These are phyloP conservation scores for Aproaerema taeniolella DNA, from an alignment of 2,888 invertebrate species.

Conservation along the genomic window DNA sequence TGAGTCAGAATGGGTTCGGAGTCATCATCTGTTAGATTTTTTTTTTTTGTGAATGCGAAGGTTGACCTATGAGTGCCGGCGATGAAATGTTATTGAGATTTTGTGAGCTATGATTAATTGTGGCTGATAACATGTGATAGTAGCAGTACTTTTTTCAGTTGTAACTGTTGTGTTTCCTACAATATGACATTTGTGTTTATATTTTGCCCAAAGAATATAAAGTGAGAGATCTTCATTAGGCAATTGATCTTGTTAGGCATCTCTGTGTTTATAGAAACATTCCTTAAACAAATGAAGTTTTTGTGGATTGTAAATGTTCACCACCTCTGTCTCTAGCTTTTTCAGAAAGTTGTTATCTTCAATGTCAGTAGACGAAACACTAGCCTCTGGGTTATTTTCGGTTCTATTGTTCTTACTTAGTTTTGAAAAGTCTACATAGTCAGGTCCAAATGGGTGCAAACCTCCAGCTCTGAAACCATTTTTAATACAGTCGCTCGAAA, in stretches of 20 bases:
- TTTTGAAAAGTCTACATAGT: conserved; percentile 15
- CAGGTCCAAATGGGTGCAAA: conserved; percentile 13
- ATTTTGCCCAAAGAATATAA: conserved; percentile 1
- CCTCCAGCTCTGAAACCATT: conserved; percentile 11
- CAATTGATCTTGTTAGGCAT: neutral
- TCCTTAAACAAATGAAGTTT: conserved; percentile 6
- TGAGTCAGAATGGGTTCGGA: too few species aligned
- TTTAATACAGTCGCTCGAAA: conserved; percentile 1
- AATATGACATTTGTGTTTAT: too few species aligned
- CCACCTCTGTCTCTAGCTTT: conserved; percentile 7
- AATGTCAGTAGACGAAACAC: too few species aligned
- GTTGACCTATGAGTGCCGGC: too few species aligned
- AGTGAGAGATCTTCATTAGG: conserved; percentile 3
- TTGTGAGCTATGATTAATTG: too few species aligned
- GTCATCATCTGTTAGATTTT: too few species aligned
- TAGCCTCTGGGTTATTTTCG: neutral
- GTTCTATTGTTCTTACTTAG: neutral
- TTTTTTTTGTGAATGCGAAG: too few species aligned
- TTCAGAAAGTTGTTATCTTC: neutral
- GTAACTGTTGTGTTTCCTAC: too few species aligned
- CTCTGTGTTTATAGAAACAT: conserved; percentile 2
- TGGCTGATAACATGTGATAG: too few species aligned
- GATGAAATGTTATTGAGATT: too few species aligned
- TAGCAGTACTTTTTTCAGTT: too few species aligned
- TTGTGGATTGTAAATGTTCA: neutral